Conservation (phyloP, 1,140 invertebrate genomes). For the Zaprionus vittiger region DNA sequence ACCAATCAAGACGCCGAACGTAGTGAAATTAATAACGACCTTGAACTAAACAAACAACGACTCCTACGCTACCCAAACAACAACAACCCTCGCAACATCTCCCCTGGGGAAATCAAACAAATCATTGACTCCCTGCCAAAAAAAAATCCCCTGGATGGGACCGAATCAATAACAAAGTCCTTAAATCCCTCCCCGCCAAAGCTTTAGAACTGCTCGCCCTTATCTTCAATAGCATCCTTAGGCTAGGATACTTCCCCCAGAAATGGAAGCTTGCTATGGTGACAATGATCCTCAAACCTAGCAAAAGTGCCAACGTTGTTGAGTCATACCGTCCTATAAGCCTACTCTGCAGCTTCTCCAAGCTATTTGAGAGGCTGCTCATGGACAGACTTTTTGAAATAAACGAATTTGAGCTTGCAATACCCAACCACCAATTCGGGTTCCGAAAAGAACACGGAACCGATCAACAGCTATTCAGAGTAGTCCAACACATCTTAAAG, state of each 20-base stretch:
- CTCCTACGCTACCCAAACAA: neutral
- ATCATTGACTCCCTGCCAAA: neutral
- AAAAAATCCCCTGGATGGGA: slow-evolving; percentile 19
- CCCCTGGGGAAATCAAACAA: neutral
- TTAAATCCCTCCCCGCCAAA: slow-evolving; percentile 6
- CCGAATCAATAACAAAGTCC: neutral
- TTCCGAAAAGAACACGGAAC: slow-evolving; percentile 17
- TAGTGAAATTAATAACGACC: neutral
- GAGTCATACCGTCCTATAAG: slow-evolving; percentile 25
- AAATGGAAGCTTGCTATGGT: slow-evolving; percentile 28
- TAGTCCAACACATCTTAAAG: neutral
- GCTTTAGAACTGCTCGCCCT: neutral
- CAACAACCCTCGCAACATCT: neutral
- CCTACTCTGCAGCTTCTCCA: slow-evolving; percentile 8
- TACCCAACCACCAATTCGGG: slow-evolving; percentile 32
- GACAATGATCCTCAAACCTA: slow-evolving; percentile 13
- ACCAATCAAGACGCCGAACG: neutral
- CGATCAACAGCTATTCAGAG: slow-evolving; percentile 14
- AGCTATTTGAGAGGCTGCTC: slow-evolving; percentile 15
- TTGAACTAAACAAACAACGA: neutral
- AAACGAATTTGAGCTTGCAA: neutral
- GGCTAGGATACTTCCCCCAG: neutral
- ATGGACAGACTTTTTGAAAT: slow-evolving; percentile 1
- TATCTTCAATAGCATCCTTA: slow-evolving; percentile 14
- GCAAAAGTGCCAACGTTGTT: neutral